Evolutionary conservation across 2,113 vertebrate species (phyloP).

Genomic region (Corythornis cristatus): DNA sequence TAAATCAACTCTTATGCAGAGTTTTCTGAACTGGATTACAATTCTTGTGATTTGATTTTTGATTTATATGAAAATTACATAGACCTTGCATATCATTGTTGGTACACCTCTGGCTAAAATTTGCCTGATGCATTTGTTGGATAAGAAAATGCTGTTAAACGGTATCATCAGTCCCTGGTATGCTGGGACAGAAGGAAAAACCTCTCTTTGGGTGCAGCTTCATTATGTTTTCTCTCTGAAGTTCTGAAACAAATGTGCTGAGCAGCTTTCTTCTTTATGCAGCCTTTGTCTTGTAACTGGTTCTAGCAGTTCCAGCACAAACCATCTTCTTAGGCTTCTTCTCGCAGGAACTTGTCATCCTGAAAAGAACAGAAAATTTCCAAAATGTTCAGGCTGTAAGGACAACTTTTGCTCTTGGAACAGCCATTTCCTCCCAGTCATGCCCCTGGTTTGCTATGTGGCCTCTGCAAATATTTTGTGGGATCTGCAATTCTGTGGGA

Average conservation of each 20-base stretch:
- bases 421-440: neutral
- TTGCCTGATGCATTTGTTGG: neutral
- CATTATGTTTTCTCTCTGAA: neutral
- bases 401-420: neutral
- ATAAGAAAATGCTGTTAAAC: neutral
- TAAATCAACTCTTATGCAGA: neutral
- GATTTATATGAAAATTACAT: neutral
- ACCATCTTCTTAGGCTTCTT: neutral
- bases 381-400: neutral
- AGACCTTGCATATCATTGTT: neutral
- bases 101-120: neutral
- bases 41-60: constrained; percentile 12
- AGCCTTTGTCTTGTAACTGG: neutral
- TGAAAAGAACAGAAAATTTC: neutral
- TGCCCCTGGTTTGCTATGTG: neutral
- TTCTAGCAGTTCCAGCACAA: neutral
- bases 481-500: neutral
- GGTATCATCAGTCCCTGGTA: neutral
- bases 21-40: neutral
- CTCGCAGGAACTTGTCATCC: neutral
- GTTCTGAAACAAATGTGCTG: neutral
- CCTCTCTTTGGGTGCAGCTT: neutral
- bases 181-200: neutral
- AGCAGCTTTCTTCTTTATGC: neutral
- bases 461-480: neutral